A percentile compares a stretch with the other conserved stretches of the same genome.
Evolutionary conservation across 2,797 vertebrate species (phyloP).

Genomic region (Artibeus jamaicensis): DNA sequence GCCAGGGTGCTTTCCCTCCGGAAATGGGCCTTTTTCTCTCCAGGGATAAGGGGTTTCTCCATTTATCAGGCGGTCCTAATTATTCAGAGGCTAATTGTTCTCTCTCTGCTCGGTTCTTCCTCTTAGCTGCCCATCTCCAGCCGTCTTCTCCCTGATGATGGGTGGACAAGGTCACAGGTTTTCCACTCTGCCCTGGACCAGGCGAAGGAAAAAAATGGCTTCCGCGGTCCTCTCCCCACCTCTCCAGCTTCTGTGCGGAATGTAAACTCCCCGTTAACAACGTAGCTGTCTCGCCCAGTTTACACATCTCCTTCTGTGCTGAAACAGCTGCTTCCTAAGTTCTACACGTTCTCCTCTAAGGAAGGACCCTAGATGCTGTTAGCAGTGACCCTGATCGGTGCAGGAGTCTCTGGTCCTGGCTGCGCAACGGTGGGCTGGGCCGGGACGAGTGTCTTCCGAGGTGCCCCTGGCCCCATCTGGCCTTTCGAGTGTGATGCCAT

Average conservation of each 20-base stretch:
- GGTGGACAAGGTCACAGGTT: neutral
- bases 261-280: neutral
- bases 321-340: neutral
- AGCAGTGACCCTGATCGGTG: neutral
- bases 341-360: neutral
- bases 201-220: neutral
- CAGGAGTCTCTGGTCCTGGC: neutral
- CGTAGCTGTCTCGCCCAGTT: neutral
- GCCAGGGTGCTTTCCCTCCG: neutral
- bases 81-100: neutral
- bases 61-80: neutral
- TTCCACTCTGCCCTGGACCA: neutral
- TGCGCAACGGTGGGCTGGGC: neutral
- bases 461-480: no score
- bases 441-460: neutral
- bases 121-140: neutral
- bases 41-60: neutral
- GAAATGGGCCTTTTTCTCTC: neutral
- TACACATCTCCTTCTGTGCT: neutral
- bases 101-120: neutral
- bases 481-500: neutral
- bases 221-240: neutral
- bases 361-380: no score
- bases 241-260: neutral
- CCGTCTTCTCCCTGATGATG: neutral